Base-by-base conservation (phyloP, 2,113 vertebrate species). In the Prunella himalayana region DNA sequence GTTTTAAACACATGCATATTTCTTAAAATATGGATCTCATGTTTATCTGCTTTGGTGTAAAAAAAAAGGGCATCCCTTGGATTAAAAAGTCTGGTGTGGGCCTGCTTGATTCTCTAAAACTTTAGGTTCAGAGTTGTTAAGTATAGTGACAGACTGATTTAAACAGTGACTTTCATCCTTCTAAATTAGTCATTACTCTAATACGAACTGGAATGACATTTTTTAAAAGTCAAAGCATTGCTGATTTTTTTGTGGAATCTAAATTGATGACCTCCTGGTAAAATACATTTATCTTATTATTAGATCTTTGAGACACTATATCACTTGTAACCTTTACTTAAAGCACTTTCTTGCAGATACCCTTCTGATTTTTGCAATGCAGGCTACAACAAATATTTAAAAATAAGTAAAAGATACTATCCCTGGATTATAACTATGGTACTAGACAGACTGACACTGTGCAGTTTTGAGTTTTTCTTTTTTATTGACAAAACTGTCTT, bases 161-260 rank as follows among this genome's bases (percentile, higher is more conserved):
- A 77, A 86, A 70, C 4, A 77, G 39, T 44, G 50, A 63, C 51
- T 94, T 93, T 82, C 70, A 84, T 86, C 49, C 11, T 90, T 25
- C 35, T 95, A 78, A 81, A 88, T 81, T 78, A 92, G 68, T 54
- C 80, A 73, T 83, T 88, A 78, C 44, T 86, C 49, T 80, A 92
- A 88, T 84, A 63, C 18, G 69, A 89, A 56, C 44, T 41, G 20
- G 76, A 94, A 88, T 78, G 56, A 81, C 28, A 41, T 88, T 94
- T 95, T 90, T 92, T 81, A 91, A 78, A 96, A 96, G 83, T 86
- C 84, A 94, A 94, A 92, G 41, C 47, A 39, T 78, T 90, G 84
- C 56, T 91, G 65, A 65, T 79, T 91, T 95, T 88, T 91, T 94
- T 39, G 53, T 90, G 53, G 85, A 93, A 84, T 82, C 37, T 76